phyloP scores from a whole-genome alignment of 2,797 vertebrate species.

The Simalia tracyae region DNA sequence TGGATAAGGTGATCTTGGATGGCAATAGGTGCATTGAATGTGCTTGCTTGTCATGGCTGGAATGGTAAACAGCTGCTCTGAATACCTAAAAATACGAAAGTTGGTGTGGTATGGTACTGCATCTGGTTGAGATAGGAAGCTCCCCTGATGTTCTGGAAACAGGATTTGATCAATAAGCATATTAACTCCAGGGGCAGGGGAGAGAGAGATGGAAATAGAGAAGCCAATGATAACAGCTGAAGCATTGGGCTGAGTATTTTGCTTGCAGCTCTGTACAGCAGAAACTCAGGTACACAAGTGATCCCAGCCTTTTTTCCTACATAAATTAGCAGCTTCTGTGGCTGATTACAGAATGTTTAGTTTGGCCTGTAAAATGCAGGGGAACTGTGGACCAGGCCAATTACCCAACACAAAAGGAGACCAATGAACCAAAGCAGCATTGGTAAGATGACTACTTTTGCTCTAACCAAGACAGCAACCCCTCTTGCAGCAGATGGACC shows the following conservation, averaged over 20 bases:
- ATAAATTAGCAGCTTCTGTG: not conserved
- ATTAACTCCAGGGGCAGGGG: not conserved
- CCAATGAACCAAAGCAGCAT: slow-evolving; percentile 35
- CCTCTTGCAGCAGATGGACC: slow-evolving; percentile 20
- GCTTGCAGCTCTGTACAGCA: not conserved
- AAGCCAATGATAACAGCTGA: not conserved
- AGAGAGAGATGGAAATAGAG: too few relatives aligned
- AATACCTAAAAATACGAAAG: not conserved
- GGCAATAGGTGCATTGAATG: not conserved
- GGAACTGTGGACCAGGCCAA: slow-evolving; percentile 16
- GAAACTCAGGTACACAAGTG: not conserved
- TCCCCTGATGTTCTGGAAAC: not conserved
- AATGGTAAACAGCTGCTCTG: not conserved
- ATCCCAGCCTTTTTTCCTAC: not conserved
- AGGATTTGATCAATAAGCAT: not conserved
- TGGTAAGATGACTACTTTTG: slow-evolving; percentile 33
- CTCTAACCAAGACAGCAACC: slow-evolving; percentile 44
- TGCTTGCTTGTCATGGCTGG: not conserved
- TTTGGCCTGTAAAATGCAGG: slow-evolving; percentile 30
- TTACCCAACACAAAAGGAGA: slow-evolving; percentile 33
- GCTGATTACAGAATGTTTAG: not conserved
- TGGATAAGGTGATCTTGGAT: not conserved
- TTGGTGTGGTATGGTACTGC: not conserved
- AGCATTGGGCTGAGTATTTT: not conserved
- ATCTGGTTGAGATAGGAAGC: not conserved